Evolutionary conservation across 1,140 invertebrate genomes (phyloP).

Genomic region (Pseudoatta argentina): DNA sequence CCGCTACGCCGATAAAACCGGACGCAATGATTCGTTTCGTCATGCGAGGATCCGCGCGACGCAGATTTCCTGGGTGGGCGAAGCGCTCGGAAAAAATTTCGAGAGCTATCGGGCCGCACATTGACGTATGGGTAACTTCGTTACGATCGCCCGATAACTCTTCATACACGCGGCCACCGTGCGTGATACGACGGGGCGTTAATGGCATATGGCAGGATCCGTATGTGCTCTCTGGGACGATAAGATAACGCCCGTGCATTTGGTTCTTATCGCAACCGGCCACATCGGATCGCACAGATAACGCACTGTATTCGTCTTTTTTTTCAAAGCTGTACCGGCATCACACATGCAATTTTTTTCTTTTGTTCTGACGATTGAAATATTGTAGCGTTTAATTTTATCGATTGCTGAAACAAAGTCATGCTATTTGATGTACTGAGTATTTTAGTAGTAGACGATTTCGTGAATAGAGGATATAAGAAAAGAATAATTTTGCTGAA

Average conservation of each 20-base stretch:
- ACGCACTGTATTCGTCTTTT: constrained; percentile 41
- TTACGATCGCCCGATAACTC: constrained; percentile 70
- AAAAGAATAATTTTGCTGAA: too few species aligned
- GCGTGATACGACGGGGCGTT: constrained; percentile 74
- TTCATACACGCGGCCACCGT: constrained; percentile 57
- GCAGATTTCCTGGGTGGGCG: constrained; percentile 46
- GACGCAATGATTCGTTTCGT: constrained; percentile 58
- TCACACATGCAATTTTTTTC: constrained; percentile 53
- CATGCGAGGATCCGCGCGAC: constrained; percentile 44
- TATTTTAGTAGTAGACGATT: neutral
- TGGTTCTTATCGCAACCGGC: constrained; percentile 74
- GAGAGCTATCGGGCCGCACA: constrained; percentile 53
- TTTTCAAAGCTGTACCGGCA: neutral
- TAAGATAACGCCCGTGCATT: constrained; percentile 78
- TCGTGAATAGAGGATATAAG: neutral
- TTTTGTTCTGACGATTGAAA: neutral
- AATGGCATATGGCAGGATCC: constrained; percentile 76
- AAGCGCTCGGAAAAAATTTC: constrained; percentile 42
- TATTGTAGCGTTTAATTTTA: constrained; percentile 44
- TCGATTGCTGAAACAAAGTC: constrained; percentile 7
- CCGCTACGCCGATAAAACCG: constrained; percentile 50
- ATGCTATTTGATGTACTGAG: neutral
- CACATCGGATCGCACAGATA: constrained; percentile 43
- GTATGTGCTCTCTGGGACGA: constrained; percentile 72
- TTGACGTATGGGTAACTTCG: constrained; percentile 59